Evolutionary conservation across 1,140 invertebrate species (phyloP), one percentile per base, ranked within the genome.

Genomic region (Mya arenaria): DNA sequence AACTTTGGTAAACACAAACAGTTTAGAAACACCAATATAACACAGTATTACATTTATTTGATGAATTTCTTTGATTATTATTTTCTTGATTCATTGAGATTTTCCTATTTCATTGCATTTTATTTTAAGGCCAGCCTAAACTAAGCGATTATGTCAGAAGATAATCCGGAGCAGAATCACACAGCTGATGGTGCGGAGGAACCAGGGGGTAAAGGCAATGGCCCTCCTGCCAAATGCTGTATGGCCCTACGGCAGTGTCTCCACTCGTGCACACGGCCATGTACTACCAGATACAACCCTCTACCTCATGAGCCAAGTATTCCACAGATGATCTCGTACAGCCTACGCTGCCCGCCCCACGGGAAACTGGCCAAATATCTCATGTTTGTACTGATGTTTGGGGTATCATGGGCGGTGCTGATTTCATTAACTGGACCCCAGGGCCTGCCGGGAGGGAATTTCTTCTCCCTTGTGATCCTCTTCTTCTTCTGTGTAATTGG

Each of bases 331-430:
- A 80, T 90, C 4, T 85, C 86, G 55, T 87, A 87, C 71, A 84
- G 87, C 6, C 86, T 92, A 37, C 66, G 91, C 73, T 92, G 92
- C 82, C 92, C 92, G 30, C 92, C 92, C n/a, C 91, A 92, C 86
- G 90, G 90, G 4, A 86, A 85, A 39, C 32, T 92, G 15, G 91
- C 87, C 1, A 84, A 81, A 32, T 85, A 87, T 36, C 65, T 92
- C 0, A 84, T 87, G 30, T 86, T 89, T 58, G 44, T 90, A 1
- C 39, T 90, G 4, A 60, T 88, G 19, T 92, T 95, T 25, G 97
- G 96, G 95, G 94, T 96, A 66, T 93, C 95, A 10, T 97, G 95
- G 93, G 94, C 94, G 32, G 93, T 97, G 96, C 92, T 96, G 52
- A 97, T 95, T 92, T 94, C 95, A 28, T 90, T 98, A 28, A 94